A percentile compares a stretch with the other conserved stretches of the same genome.
Conservation (phyloP, 1,140 invertebrate species). For the Acromyrmex charruanus region DNA sequence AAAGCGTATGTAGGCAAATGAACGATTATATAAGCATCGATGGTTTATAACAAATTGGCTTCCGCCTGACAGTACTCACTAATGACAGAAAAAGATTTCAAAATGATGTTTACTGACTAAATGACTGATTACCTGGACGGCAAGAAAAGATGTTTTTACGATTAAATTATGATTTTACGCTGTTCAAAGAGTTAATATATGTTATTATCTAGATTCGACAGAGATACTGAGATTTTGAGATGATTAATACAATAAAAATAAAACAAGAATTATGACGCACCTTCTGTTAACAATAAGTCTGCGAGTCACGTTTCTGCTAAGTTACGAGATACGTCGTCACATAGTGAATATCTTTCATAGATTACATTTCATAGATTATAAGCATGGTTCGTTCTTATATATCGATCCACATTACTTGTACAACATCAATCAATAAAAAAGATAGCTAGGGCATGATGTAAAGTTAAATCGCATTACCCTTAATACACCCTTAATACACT, state of each 20-base stretch:
- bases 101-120: background rate
- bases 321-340: slow-evolving; percentile 13
- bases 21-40: background rate
- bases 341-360: slow-evolving; percentile 10
- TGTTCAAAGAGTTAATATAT: background rate
- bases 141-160: background rate
- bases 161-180: background rate
- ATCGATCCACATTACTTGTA: slow-evolving; percentile 45
- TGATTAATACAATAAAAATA: background rate
- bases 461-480: slow-evolving; percentile 46
- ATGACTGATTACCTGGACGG: background rate
- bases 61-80: background rate
- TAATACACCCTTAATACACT: slow-evolving; percentile 2
- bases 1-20: background rate
- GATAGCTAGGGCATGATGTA: slow-evolving; percentile 28
- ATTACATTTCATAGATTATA: slow-evolving; percentile 38
- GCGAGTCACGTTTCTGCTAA: background rate
- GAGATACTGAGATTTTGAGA: background rate
- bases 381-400: background rate
- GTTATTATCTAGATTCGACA: background rate
- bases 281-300: background rate
- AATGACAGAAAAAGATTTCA: background rate
- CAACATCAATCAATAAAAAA: slow-evolving; percentile 50
- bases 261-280: background rate
- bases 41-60: background rate